Evolutionary conservation across 2,113 vertebrate genomes (phyloP).

Genomic region (Hyperopisus bebe): DNA sequence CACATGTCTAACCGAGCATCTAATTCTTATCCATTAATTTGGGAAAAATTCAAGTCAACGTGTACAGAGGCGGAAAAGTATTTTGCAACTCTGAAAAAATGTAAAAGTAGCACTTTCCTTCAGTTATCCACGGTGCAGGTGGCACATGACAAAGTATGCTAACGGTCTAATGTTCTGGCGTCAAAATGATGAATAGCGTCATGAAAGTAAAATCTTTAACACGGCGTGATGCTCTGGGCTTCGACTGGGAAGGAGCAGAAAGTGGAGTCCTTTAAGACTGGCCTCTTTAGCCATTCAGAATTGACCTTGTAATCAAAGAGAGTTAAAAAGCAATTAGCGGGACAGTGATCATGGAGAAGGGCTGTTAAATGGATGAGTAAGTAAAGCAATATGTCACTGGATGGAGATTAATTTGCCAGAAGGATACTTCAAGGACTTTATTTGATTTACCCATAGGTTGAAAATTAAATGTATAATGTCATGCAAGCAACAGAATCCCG

Average conservation of each 20-base stretch:
- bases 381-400: conserved; percentile 77
- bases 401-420: conserved; percentile 72
- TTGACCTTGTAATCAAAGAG: conserved; percentile 78
- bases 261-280: conserved; percentile 43
- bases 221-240: conserved; percentile 44
- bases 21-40: not conserved
- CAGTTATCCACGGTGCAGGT: conserved; percentile 21
- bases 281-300: conserved; percentile 57
- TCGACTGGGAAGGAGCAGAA: not conserved
- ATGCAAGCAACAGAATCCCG: conserved; percentile 10
- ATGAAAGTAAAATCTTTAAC: conserved; percentile 59
- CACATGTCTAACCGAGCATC: not conserved
- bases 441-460: conserved; percentile 65
- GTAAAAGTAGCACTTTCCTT: conserved; percentile 13
- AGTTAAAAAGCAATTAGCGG: conserved; percentile 80
- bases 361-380: conserved; percentile 73
- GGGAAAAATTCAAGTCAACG: not conserved
- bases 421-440: conserved; percentile 73
- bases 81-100: not conserved
- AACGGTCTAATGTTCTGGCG: conserved; percentile 45
- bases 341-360: conserved; percentile 71
- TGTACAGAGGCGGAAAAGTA: not conserved
- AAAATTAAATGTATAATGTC: conserved; percentile 28
- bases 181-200: conserved; percentile 62
- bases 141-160: conserved; percentile 30